Evolutionary conservation across 2,888 invertebrate genomes (phyloP).

Genomic region (Tinea semifulvella): DNA sequence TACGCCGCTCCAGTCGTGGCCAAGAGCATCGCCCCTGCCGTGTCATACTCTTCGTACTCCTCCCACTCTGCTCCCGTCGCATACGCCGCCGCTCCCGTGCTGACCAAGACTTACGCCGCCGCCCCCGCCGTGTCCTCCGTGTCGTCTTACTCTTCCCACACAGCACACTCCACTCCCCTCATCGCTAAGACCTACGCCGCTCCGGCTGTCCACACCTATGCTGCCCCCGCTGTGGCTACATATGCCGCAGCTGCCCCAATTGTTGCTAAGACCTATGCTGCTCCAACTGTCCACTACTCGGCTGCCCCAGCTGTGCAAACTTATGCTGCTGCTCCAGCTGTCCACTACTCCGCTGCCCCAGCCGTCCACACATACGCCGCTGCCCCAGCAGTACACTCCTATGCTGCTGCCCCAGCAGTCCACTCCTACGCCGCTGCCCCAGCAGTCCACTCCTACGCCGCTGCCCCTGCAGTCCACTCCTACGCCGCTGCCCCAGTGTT

Average conservation of each 20-base stretch:
- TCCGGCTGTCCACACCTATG: conserved; percentile 20
- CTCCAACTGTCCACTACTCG: conserved; percentile 31
- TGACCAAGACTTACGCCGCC: conserved; percentile 19
- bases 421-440: conserved; percentile 32
- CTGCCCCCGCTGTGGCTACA: conserved; percentile 29
- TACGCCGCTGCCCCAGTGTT: conserved; percentile 6
- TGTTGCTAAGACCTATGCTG: conserved; percentile 30
- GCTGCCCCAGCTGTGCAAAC: conserved; percentile 36
- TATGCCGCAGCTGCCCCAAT: conserved; percentile 34
- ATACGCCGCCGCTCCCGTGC: conserved; percentile 21
- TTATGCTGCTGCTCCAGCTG: conserved; percentile 14
- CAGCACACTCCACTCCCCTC: conserved; percentile 53
- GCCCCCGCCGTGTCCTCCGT: conserved; percentile 23
- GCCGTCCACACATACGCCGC: conserved; percentile 22
- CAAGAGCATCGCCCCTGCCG: conserved; percentile 26
- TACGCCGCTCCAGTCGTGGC: conserved; percentile 37
- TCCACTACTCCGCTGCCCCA: conserved; percentile 17
- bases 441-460: conserved; percentile 16
- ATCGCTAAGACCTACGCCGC: conserved; percentile 32
- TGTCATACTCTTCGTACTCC: conserved; percentile 33
- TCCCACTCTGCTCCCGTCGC: conserved; percentile 31
- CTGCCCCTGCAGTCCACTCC: conserved; percentile 21
- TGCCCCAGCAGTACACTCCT: conserved; percentile 20
- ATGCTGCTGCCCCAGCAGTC: conserved; percentile 26
- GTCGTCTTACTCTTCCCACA: conserved; percentile 49